These are phyloP conservation scores for Megamerina dolium DNA, from an alignment of 2,888 invertebrate genomes.

Conservation along the genomic window DNA sequence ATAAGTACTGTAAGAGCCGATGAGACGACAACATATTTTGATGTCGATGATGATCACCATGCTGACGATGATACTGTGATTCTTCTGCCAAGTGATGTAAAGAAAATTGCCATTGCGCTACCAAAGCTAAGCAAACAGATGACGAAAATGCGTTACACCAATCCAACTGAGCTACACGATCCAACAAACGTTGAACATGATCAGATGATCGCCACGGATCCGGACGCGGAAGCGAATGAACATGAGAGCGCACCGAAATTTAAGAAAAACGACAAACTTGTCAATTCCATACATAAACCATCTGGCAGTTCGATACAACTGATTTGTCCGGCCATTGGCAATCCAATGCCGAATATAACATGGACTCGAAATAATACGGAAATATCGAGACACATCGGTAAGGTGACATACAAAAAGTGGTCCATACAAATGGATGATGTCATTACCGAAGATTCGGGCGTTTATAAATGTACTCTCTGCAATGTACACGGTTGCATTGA, in stretches of 20 bases:
- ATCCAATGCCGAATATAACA: conserved; percentile 74
- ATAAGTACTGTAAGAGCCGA: not conserved
- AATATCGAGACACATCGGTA: conserved; percentile 60
- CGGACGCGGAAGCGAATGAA: conserved; percentile 9
- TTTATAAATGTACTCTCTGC: conserved; percentile 81
- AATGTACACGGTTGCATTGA: conserved; percentile 75
- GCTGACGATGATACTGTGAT: too few species aligned
- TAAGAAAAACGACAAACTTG: conserved; percentile 21
- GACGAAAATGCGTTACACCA: not conserved
- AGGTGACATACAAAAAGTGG: conserved; percentile 62
- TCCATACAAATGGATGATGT: conserved; percentile 71
- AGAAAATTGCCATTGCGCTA: not conserved
- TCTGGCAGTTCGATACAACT: conserved; percentile 70
- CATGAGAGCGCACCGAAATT: conserved; percentile 23
- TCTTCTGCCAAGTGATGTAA: not conserved
- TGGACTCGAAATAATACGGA: conserved; percentile 74
- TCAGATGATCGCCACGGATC: conserved; percentile 13
- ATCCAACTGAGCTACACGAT: not conserved
- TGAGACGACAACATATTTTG: not conserved
- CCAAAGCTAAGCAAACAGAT: not conserved
- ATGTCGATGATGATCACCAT: too few species aligned
- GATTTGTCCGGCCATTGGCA: conserved; percentile 56
- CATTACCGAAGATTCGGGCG: conserved; percentile 74
- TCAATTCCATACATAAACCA: conserved; percentile 55
- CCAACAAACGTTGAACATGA: conserved; percentile 11